Percentiles rank a stretch among this genome's conserved stretches.
phyloP scores from a whole-genome alignment of 37 sponge, comb jelly and placozoan species.

The Aphrocallistes beatrix region DNA sequence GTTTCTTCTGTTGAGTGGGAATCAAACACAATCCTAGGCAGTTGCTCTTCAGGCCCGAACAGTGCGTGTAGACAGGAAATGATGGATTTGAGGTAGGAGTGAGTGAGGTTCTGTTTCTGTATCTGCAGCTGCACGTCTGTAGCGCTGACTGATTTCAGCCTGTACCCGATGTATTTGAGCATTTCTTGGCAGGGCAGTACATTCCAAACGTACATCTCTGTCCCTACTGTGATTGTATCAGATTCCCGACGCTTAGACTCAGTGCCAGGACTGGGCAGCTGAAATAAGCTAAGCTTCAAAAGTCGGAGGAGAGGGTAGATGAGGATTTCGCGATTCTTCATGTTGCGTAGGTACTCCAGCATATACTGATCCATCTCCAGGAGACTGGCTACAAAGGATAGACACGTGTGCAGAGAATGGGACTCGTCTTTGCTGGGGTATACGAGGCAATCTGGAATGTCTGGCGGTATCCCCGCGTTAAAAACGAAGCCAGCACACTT shows the following conservation, averaged over 20 bases:
- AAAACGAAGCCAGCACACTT: constrained; percentile 62
- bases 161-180: background rate
- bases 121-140: constrained; percentile 9
- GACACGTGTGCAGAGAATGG: constrained; percentile 43
- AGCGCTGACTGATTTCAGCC: background rate
- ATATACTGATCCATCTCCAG: background rate
- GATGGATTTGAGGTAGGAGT: background rate
- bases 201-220: constrained; percentile 15
- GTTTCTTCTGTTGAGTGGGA: background rate
- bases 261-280: background rate
- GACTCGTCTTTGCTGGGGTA: constrained; percentile 86
- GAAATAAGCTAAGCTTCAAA: background rate
- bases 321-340: background rate
- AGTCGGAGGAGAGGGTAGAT: background rate
- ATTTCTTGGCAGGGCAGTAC: background rate
- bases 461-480: constrained; percentile 40
- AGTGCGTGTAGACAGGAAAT: constrained; percentile 14
- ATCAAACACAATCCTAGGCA: background rate
- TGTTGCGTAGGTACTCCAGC: background rate
- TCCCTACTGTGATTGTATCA: background rate
- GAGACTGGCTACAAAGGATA: background rate
- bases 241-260: background rate
- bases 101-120: background rate
- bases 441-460: constrained; percentile 55
- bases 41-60: background rate